A percentile compares a stretch with the other conserved stretches of the same genome.
Evolutionary conservation across 2,797 vertebrate genomes (phyloP).

Genomic region (Fringilla coelebs): DNA sequence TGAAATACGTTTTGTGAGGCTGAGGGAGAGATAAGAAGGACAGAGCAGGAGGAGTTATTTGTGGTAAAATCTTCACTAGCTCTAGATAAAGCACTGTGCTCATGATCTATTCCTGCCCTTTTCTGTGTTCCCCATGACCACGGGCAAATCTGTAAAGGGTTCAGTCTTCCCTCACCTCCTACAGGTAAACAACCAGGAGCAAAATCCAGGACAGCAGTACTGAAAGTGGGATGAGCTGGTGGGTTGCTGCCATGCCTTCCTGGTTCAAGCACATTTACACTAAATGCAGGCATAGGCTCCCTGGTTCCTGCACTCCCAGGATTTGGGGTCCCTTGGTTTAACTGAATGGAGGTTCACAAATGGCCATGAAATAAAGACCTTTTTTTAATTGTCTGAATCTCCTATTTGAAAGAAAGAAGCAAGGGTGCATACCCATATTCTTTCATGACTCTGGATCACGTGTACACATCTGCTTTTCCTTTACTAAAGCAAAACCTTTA

Average conservation of each 20-base stretch:
- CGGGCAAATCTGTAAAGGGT: not conserved
- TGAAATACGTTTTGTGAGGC: conserved; percentile 1
- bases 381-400: not conserved
- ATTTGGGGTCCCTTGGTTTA: not conserved
- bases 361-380: fast-evolving
- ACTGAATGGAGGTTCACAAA: not conserved
- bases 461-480: not conserved
- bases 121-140: not conserved
- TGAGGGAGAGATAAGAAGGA: not conserved
- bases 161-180: not conserved
- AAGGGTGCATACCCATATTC: not conserved
- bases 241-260: not conserved
- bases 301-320: not conserved
- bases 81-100: not conserved
- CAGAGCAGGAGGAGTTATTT: conserved; percentile 3
- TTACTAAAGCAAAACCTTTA: not conserved
- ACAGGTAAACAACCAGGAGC: not conserved
- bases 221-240: not conserved
- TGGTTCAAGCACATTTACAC: not conserved
- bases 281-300: not conserved
- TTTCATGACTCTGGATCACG: not conserved
- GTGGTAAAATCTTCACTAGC: not conserved
- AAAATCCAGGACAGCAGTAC: not conserved
- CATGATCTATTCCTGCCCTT: not conserved
- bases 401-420: not conserved